Percentiles rank a stretch among this genome's conserved stretches.
phyloP scores from a whole-genome alignment of 1,140 invertebrate species.

The Metaphire vulgaris region DNA sequence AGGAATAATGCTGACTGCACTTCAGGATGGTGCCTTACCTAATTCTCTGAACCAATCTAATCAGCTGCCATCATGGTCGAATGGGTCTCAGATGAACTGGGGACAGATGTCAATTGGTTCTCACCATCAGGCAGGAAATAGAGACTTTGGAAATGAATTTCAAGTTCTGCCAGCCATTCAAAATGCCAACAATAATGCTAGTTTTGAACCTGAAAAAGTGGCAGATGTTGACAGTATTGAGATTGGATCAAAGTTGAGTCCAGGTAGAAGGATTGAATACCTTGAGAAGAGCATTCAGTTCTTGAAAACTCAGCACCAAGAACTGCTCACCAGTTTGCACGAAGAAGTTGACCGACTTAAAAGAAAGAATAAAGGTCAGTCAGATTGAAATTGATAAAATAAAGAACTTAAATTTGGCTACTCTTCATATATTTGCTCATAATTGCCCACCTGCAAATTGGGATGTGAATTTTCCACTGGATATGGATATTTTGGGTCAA shows the following conservation, averaged over 20 bases:
- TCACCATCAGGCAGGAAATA: not conserved
- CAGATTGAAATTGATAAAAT: not conserved
- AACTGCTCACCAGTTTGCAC: constrained; percentile 45
- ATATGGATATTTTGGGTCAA: no score
- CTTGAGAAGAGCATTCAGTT: constrained; percentile 46
- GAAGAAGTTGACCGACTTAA: constrained; percentile 47
- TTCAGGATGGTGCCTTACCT: not conserved
- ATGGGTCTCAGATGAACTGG: not conserved
- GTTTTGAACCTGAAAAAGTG: not conserved
- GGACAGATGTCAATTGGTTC: not conserved
- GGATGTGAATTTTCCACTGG: no score
- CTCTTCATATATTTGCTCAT: no score
- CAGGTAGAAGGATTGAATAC: constrained; percentile 37
- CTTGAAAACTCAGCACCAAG: constrained; percentile 45
- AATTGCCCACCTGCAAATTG: no score
- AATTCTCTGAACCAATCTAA: not conserved
- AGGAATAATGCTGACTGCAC: not conserved
- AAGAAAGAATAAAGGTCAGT: constrained; percentile 50
- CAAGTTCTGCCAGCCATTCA: not conserved
- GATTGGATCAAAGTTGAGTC: not conserved
- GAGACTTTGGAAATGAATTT: not conserved
- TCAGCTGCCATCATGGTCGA: not conserved
- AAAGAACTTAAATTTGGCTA: no score
- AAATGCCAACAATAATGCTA: not conserved
- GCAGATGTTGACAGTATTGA: not conserved